phyloP scores from a whole-genome alignment of 2,113 vertebrate genomes.

The Tamias sibiricus region DNA sequence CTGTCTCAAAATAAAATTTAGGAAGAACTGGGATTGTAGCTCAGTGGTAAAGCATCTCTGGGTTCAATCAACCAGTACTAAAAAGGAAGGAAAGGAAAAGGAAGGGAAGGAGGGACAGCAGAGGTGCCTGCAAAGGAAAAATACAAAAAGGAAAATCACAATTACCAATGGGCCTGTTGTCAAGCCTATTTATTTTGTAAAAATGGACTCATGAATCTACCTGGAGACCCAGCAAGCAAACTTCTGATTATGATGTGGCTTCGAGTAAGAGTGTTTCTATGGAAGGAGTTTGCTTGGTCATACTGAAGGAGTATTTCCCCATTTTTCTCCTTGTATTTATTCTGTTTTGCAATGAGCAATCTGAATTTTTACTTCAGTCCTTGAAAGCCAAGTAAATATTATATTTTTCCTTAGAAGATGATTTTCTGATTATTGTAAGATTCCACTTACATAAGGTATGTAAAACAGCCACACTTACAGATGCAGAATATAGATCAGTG shows the following conservation, averaged over 20 bases:
- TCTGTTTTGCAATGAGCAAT: not conserved
- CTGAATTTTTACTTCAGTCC: not conserved
- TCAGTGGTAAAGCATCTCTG: too few relatives aligned
- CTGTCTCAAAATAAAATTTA: too few relatives aligned
- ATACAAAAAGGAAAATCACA: not conserved
- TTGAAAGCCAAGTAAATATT: not conserved
- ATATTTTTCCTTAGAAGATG: not conserved
- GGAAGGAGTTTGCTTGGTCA: too few relatives aligned
- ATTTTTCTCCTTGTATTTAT: not conserved
- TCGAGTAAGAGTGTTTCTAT: not conserved
- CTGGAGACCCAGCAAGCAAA: not conserved
- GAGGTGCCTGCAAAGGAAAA: not conserved
- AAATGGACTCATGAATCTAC: not conserved
- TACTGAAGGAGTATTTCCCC: too few relatives aligned
- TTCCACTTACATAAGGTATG: too few relatives aligned
- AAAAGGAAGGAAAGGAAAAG: too few relatives aligned
- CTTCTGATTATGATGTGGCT: not conserved
- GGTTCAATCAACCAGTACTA: too few relatives aligned
- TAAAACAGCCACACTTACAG: too few relatives aligned
- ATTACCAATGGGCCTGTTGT: not conserved
- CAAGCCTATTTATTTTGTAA: not conserved
- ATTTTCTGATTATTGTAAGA: not conserved
- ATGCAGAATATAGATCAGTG: not conserved
- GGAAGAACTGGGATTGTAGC: too few relatives aligned
- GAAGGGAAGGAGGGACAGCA: too few relatives aligned